A percentile compares a stretch with the other conserved stretches of the same genome.
Conservation (phyloP, 2,888 invertebrate species). For the Zeuzera pyrina region DNA sequence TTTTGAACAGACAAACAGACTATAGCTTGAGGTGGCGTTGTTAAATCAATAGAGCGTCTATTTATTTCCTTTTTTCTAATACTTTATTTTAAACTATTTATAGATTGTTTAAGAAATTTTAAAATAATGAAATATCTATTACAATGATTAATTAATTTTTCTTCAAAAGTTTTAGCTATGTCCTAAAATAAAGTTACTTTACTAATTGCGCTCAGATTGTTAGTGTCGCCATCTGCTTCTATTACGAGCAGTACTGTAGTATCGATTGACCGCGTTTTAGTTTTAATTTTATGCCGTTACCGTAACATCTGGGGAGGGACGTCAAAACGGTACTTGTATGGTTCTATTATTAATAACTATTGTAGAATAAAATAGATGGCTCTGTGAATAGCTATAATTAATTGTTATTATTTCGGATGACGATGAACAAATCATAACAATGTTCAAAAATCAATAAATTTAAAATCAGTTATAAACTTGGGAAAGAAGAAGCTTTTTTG, state of each 20-base stretch:
- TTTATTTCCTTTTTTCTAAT: not conserved
- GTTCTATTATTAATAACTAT: slow-evolving; percentile 30
- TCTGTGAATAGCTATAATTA: slow-evolving; percentile 17
- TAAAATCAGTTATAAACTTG: no score
- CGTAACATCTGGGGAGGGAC: no score
- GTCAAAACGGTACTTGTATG: slow-evolving; percentile 26
- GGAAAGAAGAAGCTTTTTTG: no score
- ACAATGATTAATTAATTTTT: not conserved
- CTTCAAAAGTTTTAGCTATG: no score
- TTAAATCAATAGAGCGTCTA: slow-evolving; percentile 1
- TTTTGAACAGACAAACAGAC: not conserved
- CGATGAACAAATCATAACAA: no score
- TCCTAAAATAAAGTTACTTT: not conserved
- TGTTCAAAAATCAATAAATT: no score
- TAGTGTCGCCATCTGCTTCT: slow-evolving; percentile 48
- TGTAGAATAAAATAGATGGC: slow-evolving; percentile 48
- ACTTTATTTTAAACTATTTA: not conserved
- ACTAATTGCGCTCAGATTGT: not conserved
- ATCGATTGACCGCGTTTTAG: slow-evolving; percentile 52
- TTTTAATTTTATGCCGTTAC: no score
- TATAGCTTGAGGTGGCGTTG: not conserved
- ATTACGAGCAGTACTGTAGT: slow-evolving; percentile 21
- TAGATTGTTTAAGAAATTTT: not conserved
- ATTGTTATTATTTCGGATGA: no score
- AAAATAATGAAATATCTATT: not conserved